These are phyloP conservation scores for Dipodomys merriami DNA, from an alignment of 2,113 vertebrate genomes.

Conservation along the genomic window DNA sequence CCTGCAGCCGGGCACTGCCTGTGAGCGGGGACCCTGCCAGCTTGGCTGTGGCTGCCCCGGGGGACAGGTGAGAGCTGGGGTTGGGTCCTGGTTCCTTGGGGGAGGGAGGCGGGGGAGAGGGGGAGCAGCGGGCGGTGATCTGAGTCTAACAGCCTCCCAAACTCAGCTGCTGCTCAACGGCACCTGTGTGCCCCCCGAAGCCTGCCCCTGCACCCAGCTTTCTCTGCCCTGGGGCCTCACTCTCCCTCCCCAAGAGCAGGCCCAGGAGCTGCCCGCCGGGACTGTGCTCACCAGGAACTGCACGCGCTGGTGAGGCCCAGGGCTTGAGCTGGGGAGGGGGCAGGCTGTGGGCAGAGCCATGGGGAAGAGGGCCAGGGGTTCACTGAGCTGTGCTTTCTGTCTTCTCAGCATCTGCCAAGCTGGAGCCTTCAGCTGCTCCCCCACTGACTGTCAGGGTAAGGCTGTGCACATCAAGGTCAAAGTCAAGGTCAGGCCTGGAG, in stretches of 20 bases:
- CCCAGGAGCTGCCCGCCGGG: slow-evolving; percentile 82
- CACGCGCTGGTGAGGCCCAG: slow-evolving; percentile 88
- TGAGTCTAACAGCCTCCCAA: accelerated
- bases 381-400: background rate
- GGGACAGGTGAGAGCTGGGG: slow-evolving; percentile 83
- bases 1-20: slow-evolving; percentile 84
- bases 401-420: slow-evolving; percentile 85
- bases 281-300: slow-evolving; percentile 85
- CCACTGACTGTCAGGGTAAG: slow-evolving; percentile 88
- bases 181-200: slow-evolving; percentile 80
- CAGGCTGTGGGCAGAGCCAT: background rate
- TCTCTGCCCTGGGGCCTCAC: slow-evolving; percentile 78
- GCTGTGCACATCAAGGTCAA: background rate
- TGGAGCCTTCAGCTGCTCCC: slow-evolving; percentile 89
- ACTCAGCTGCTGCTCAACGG: slow-evolving; percentile 86
- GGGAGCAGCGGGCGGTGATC: accelerated
- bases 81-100: too few relatives aligned
- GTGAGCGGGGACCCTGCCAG: slow-evolving; percentile 72
- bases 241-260: slow-evolving; percentile 77
- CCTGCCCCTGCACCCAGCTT: slow-evolving; percentile 87
- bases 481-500: background rate
- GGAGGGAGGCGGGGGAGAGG: background rate
- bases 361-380: background rate
- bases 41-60: slow-evolving; percentile 85
- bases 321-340: background rate